Evolutionary conservation across 2,797 vertebrate species (phyloP).

Genomic region (Sebastes alutus): DNA sequence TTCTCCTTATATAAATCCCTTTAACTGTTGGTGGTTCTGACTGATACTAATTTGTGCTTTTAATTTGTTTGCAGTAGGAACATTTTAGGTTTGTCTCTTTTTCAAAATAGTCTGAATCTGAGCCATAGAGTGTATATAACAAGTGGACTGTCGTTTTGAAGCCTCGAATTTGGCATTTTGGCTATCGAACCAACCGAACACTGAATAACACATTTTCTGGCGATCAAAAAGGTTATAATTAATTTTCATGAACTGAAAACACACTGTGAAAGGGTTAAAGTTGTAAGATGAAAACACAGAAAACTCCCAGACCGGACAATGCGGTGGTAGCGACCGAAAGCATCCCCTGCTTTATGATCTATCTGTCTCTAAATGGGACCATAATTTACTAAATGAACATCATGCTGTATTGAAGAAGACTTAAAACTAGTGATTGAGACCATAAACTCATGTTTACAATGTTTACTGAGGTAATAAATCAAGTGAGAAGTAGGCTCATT

Average conservation of each 20-base stretch:
- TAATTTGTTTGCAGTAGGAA: background rate
- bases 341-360: background rate
- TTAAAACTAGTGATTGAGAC: no score
- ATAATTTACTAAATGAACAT: no score
- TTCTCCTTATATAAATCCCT: background rate
- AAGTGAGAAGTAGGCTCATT: no score
- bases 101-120: background rate
- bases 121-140: no score
- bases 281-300: background rate
- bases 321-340: no score
- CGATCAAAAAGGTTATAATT: accelerated
- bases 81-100: background rate
- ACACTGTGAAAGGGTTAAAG: background rate
- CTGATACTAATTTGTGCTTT: background rate
- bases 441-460: no score
- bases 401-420: no score
- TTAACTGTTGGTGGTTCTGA: background rate
- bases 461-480: no score
- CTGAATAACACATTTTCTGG: no score
- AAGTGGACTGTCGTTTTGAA: no score
- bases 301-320: background rate
- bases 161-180: no score
- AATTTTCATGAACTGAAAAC: background rate
- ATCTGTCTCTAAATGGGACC: no score
- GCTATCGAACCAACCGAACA: accelerated